phyloP scores from a whole-genome alignment of 2,113 vertebrate species.

The Serilophus lunatus region DNA sequence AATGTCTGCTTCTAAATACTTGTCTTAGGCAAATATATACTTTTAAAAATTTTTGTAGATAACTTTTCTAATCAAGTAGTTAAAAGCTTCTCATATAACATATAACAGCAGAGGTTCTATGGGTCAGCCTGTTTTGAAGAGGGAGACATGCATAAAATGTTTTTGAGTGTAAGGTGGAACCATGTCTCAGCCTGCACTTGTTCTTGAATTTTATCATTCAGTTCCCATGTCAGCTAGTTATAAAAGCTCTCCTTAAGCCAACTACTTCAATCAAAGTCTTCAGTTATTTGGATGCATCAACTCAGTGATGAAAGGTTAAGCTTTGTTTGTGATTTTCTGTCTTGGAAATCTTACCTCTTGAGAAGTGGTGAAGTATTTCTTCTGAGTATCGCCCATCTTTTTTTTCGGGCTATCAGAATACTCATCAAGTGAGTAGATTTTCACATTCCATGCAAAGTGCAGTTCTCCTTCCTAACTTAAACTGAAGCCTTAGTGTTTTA shows the following conservation, averaged over 20 bases:
- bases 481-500: neutral
- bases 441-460: neutral
- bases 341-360: neutral
- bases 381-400: neutral
- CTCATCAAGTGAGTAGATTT: neutral
- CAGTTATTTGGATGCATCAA: neutral
- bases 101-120: too few relatives aligned
- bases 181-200: neutral
- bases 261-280: neutral
- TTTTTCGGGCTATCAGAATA: neutral
- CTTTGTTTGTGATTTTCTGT: neutral
- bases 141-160: constrained; percentile 80
- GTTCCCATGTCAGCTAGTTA: neutral
- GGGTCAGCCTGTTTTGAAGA: constrained; percentile 78
- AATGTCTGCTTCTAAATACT: neutral
- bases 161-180: constrained; percentile 81
- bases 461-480: neutral
- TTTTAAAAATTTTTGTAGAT: constrained; percentile 42
- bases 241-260: neutral
- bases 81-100: constrained; percentile 78
- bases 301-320: neutral
- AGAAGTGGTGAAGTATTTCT: neutral
- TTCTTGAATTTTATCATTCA: neutral
- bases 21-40: neutral
- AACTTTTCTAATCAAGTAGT: constrained; percentile 83